phyloP scores from a whole-genome alignment of 2,888 invertebrate species.

The Parthenolecanium corni region DNA sequence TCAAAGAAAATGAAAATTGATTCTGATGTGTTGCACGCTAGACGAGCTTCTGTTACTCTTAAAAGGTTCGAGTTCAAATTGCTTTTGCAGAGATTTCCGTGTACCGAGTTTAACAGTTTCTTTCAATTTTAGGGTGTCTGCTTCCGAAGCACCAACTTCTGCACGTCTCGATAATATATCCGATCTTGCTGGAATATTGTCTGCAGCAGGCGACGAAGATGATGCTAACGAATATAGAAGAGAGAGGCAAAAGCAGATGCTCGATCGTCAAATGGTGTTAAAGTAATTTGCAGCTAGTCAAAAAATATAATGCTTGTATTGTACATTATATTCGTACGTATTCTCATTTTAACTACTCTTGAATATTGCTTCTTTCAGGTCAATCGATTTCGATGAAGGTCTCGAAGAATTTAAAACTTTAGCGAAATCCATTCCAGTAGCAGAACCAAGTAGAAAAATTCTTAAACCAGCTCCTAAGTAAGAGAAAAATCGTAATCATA shows the following conservation, averaged over 20 bases:
- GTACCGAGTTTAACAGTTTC: not conserved
- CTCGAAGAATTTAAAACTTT: not conserved
- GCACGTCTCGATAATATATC: too few relatives aligned
- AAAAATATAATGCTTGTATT: not conserved
- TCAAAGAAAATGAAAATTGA: not conserved
- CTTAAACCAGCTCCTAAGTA: constrained; percentile 1
- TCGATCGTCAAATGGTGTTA: constrained; percentile 8
- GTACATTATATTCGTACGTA: not conserved
- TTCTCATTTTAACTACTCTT: not conserved
- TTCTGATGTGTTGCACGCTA: not conserved
- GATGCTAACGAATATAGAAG: constrained; percentile 21
- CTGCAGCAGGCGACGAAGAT: not conserved
- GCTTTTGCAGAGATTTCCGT: not conserved
- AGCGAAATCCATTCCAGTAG: not conserved
- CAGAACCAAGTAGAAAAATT: not conserved
- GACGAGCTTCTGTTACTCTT: not conserved
- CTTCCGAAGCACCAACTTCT: not conserved
- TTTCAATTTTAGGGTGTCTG: not conserved
- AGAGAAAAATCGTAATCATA: not conserved
- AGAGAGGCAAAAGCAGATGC: constrained; percentile 13
- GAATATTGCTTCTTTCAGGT: constrained; percentile 1
- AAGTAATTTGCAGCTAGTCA: constrained; percentile 1
- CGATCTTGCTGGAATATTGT: too few relatives aligned
- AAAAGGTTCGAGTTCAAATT: not conserved
- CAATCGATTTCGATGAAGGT: not conserved